Evolutionary conservation across 2,113 vertebrate genomes (phyloP).

Genomic region (Dermatemys mawii): DNA sequence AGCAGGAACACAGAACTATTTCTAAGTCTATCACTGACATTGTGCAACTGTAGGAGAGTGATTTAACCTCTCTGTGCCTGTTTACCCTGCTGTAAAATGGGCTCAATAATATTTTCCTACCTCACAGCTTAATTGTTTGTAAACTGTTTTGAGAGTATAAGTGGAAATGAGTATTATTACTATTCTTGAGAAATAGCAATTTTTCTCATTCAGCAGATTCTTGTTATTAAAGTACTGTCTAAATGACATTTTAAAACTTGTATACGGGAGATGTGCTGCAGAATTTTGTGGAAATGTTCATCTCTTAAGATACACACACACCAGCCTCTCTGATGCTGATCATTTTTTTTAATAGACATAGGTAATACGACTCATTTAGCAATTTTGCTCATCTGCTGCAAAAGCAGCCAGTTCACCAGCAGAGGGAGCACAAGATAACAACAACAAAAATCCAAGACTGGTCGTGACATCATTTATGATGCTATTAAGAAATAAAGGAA

Average conservation of each 20-base stretch:
- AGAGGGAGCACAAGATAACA: background rate
- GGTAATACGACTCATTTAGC: background rate
- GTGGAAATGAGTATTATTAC: background rate
- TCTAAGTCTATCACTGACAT: background rate
- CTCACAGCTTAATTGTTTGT: background rate
- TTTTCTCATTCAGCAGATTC: no score
- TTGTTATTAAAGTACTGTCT: background rate
- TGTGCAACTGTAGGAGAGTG: background rate
- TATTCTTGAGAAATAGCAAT: accelerated
- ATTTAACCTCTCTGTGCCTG: background rate
- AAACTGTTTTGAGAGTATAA: background rate
- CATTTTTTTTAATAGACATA: background rate
- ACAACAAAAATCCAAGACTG: background rate
- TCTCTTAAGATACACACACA: background rate
- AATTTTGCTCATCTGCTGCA: background rate
- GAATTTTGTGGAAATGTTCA: background rate
- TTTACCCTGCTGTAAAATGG: background rate
- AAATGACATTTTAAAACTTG: background rate
- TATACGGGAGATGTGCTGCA: background rate
- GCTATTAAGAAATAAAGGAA: background rate
- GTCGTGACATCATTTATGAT: background rate
- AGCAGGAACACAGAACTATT: background rate
- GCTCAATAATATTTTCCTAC: background rate
- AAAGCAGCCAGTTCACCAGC: background rate
- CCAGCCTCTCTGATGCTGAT: background rate